These are phyloP conservation scores for Potamilus streckersoni DNA, from an alignment of 1,140 invertebrate species.

Conservation along the genomic window DNA sequence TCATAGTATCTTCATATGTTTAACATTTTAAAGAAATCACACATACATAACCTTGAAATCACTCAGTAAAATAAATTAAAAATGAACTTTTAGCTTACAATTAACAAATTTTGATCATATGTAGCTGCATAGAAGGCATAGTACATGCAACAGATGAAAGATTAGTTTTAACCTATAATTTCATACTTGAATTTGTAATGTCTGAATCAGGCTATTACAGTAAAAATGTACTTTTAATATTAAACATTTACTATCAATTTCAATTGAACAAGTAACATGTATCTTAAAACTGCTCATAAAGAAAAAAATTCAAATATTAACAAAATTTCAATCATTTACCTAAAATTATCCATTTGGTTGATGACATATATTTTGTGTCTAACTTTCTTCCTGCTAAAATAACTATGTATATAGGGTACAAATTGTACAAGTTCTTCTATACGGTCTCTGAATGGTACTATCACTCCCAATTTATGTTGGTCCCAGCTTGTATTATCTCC, in stretches of 20 bases:
- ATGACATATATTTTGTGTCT: slow-evolving; percentile 90
- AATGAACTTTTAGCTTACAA: too few species aligned
- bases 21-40: too few species aligned
- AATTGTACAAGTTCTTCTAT: slow-evolving; percentile 95
- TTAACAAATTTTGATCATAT: too few species aligned
- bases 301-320: background rate
- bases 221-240: background rate
- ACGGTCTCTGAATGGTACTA: slow-evolving; percentile 94
- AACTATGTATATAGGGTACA: slow-evolving; percentile 89
- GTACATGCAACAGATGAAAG: background rate
- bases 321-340: slow-evolving; percentile 46
- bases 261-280: background rate
- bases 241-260: background rate
- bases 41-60: too few species aligned
- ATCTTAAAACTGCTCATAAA: background rate
- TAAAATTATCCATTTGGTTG: slow-evolving; percentile 81
- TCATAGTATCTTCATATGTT: background rate
- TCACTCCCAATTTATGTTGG: slow-evolving; percentile 77
- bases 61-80: too few species aligned
- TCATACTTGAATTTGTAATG: background rate
- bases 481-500: slow-evolving; percentile 15
- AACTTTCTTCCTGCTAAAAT: slow-evolving; percentile 85
- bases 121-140: too few species aligned
- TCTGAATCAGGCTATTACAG: background rate
- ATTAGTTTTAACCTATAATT: background rate